phyloP scores from a whole-genome alignment of 2,797 vertebrate species.

The Pangasius djambal region DNA sequence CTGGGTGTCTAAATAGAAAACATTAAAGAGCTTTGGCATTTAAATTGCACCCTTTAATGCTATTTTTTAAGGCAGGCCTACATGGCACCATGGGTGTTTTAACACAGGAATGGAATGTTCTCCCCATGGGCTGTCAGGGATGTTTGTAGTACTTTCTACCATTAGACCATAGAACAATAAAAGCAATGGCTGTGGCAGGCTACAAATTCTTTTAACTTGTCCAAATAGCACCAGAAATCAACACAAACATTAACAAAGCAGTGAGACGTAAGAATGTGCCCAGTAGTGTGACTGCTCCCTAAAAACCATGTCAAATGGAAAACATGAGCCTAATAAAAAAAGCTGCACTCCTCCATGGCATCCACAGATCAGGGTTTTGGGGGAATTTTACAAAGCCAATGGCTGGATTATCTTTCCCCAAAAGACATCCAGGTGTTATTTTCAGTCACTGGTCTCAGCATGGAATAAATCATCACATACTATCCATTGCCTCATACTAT shows the following conservation, averaged over 20 bases:
- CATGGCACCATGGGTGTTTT: constrained; percentile 35
- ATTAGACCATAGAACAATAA: constrained; percentile 54
- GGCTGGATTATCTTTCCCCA: constrained; percentile 58
- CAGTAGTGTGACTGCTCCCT: constrained; percentile 7
- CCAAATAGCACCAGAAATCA: constrained; percentile 57
- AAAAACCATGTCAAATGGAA: constrained; percentile 16
- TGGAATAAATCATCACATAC: constrained; percentile 71
- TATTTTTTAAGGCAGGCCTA: constrained; percentile 23
- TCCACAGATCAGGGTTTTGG: constrained; percentile 64
- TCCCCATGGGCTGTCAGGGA: constrained; percentile 44
- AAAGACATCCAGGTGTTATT: constrained; percentile 69
- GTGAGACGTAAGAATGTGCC: constrained; percentile 37
- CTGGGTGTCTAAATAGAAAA: constrained; percentile 1
- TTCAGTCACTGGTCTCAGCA: constrained; percentile 58
- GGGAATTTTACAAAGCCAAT: constrained; percentile 55
- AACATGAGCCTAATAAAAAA: constrained; percentile 40
- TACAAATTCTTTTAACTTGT: constrained; percentile 69
- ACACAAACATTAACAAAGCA: constrained; percentile 56
- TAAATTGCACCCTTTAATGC: constrained; percentile 17
- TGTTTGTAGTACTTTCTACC: constrained; percentile 62
- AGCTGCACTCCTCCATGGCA: constrained; percentile 51
- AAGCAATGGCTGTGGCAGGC: constrained; percentile 37
- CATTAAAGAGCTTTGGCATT: constrained; percentile 2
- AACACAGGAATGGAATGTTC: constrained; percentile 63
- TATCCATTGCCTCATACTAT: constrained; percentile 53